Base-by-base conservation (phyloP, 30 jellyfish, hydroid and myxozoan genomes). In the Rhopilema esculentum region DNA sequence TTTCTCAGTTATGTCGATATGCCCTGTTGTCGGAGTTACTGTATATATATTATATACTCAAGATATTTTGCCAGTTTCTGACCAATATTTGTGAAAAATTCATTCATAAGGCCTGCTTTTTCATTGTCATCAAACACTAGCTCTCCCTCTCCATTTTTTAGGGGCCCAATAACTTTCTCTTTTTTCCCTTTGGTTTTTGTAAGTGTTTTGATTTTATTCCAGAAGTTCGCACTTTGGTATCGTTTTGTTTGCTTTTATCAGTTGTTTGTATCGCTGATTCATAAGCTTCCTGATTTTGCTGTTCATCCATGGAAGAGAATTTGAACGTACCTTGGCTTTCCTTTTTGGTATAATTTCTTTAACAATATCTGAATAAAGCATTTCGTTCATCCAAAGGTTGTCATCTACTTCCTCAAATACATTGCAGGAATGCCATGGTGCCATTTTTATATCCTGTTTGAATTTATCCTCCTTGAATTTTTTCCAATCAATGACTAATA, bases 331-430 rank as follows among this genome's bases (percentile, higher is more conserved):
- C 65, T 64, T 64, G 7, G 72, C 90, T 80, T 62, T 80, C 23
- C 69, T 27, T 19, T 48, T 32, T 64, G 12, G 50, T 16, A 80
- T 6, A 66, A 4, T 23, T 24, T 66, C 90, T 32, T 8, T 49
- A 1, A 29, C 69, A 1, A 80, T 76, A 62, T 65, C 83, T 20
- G 26, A 2, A 48, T 80, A 80, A 1, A 80, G 22, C 65, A 16
- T 61, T 79, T 63, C 30, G 65, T 7, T 20, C 49, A 40, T 48
- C 66, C 53, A 66, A 1, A 28, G 27, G 50, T 23, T 29, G 87
- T 80, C 90, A 63, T 80, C 90, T 20, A 80, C 86, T 16, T 80
- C 83, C 19, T 80, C 90, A 63, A 80, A 61, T 6, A 80, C 21
- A 9, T 30, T 28, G 25, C 84, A 73, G 8, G 28, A 19, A 17